phyloP scores from a whole-genome alignment of 2,888 invertebrate genomes.

The Catocala sponsa region DNA sequence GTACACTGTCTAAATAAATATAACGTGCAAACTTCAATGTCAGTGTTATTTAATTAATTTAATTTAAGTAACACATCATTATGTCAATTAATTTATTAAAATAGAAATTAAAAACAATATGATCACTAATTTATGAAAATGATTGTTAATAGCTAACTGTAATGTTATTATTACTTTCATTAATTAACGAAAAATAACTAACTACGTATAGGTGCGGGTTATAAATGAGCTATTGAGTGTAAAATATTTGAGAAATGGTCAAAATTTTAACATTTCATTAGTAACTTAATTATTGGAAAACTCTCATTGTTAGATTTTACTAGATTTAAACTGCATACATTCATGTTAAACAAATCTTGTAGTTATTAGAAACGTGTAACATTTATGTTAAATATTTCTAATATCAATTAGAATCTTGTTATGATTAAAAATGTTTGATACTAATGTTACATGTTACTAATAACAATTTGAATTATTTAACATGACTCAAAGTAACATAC shows the following conservation, averaged over 20 bases:
- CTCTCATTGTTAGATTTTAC: slow-evolving; percentile 39
- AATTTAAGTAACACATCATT: slow-evolving; percentile 42
- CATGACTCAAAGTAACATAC: too few relatives aligned
- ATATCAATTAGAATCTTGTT: neutral
- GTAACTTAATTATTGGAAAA: slow-evolving; percentile 43
- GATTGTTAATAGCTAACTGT: slow-evolving; percentile 24
- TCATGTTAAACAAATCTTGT: neutral
- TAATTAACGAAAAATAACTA: slow-evolving; percentile 20
- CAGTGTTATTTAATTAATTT: slow-evolving; percentile 49
- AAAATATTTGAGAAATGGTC: slow-evolving; percentile 46
- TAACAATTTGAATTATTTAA: too few relatives aligned
- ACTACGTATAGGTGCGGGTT: slow-evolving; percentile 34
- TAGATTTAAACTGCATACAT: slow-evolving; percentile 34
- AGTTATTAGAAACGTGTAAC: neutral
- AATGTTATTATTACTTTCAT: slow-evolving; percentile 36
- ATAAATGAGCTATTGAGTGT: slow-evolving; percentile 45
- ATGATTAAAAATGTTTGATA: too few relatives aligned
- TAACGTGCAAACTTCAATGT: slow-evolving; percentile 19
- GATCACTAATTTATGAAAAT: slow-evolving; percentile 33
- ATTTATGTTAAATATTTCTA: neutral
- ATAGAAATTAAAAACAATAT: slow-evolving; percentile 30
- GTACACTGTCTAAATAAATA: slow-evolving; percentile 9
- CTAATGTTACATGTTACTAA: too few relatives aligned
- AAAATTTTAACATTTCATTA: slow-evolving; percentile 62
- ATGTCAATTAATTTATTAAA: slow-evolving; percentile 66